phyloP scores from a whole-genome alignment of 1,140 invertebrate genomes.

The Drosophila parvula region DNA sequence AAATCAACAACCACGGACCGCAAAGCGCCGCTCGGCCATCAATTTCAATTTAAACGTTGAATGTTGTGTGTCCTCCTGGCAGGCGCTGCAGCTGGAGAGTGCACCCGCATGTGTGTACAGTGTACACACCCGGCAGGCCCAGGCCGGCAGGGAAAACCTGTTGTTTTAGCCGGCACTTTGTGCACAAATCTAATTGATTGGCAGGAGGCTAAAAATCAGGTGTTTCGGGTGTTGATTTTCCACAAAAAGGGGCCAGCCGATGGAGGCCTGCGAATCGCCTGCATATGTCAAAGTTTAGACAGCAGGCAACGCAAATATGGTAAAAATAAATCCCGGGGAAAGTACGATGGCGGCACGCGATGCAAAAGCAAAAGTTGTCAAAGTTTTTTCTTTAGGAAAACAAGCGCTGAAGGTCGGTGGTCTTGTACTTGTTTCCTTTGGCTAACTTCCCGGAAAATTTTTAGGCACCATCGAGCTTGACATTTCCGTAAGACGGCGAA shows the following conservation, averaged over 20 bases:
- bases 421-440: constrained; percentile 51
- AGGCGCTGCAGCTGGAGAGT: constrained; percentile 20
- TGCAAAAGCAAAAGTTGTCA: constrained; percentile 32
- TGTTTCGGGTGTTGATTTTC: constrained; percentile 61
- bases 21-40: constrained; percentile 66
- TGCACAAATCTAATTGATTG: constrained; percentile 76
- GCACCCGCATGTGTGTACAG: constrained; percentile 18
- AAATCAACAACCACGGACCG: constrained; percentile 56
- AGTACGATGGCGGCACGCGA: constrained; percentile 56
- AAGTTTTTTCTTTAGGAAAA: constrained; percentile 10
- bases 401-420: constrained; percentile 61
- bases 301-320: constrained; percentile 76
- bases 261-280: constrained; percentile 19
- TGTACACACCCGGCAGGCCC: constrained; percentile 1
- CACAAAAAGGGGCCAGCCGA: background rate
- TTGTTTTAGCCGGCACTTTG: constrained; percentile 44
- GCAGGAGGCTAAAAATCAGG: constrained; percentile 38
- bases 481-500: constrained; percentile 60
- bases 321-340: constrained; percentile 42
- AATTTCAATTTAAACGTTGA: constrained; percentile 77
- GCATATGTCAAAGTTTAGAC: constrained; percentile 80
- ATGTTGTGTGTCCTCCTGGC: constrained; percentile 66
- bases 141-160: constrained; percentile 61
- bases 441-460: constrained; percentile 14
- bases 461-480: constrained; percentile 44